Conservation (phyloP, 1,140 invertebrate species). For the Asbolus verrucosus region DNA sequence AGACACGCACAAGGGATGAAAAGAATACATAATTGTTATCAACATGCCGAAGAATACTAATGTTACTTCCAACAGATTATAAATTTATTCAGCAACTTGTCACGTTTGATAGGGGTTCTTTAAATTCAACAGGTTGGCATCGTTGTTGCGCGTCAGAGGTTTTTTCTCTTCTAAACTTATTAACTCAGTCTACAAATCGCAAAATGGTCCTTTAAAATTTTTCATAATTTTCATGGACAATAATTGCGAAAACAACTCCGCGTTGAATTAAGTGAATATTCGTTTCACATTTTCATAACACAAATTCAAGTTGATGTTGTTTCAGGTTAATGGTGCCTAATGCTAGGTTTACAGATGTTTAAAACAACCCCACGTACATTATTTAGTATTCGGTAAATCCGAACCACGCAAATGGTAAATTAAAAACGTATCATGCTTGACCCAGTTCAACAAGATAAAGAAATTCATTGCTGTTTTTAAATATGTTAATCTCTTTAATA, state of each 20-base stretch:
- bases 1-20: slow-evolving; percentile 38
- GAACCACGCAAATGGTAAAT: slow-evolving; percentile 23
- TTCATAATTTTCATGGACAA: background rate
- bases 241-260: background rate
- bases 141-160: slow-evolving; percentile 21
- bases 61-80: slow-evolving; percentile 27
- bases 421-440: slow-evolving; percentile 27
- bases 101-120: slow-evolving; percentile 37
- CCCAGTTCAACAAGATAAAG: slow-evolving; percentile 16
- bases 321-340: slow-evolving; percentile 11
- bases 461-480: background rate
- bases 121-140: slow-evolving; percentile 34
- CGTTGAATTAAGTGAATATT: background rate
- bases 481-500: slow-evolving; percentile 18
- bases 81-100: slow-evolving; percentile 35
- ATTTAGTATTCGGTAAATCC: slow-evolving; percentile 16
- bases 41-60: slow-evolving; percentile 39
- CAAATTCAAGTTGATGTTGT: too few relatives aligned
- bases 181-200: slow-evolving; percentile 2
- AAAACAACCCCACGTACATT: slow-evolving; percentile 25
- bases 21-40: slow-evolving; percentile 38
- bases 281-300: slow-evolving; percentile 9
- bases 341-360: slow-evolving; percentile 9
- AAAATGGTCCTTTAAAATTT: background rate
- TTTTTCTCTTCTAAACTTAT: slow-evolving; percentile 23